Evolutionary conservation across 1,140 invertebrate genomes (phyloP).

Genomic region (Leptopilina boulardi): DNA sequence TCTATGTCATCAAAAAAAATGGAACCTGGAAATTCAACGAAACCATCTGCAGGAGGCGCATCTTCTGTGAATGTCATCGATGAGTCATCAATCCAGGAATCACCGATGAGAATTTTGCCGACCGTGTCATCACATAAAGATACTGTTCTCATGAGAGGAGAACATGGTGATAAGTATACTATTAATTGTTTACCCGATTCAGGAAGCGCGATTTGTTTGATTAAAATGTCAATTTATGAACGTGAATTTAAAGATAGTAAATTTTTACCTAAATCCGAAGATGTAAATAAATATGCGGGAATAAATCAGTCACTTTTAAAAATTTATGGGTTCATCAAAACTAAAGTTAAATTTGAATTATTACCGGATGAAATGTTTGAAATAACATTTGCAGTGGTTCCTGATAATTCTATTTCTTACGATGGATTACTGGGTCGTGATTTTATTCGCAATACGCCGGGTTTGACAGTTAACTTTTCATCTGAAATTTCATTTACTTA

Average conservation of each 20-base stretch:
- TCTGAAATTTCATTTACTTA: not conserved
- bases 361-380: not conserved
- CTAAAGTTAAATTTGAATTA: conserved; percentile 3
- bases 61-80: not conserved
- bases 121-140: not conserved
- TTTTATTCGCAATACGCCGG: not conserved
- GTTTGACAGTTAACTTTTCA: not conserved
- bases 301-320: not conserved
- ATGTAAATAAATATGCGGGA: not conserved
- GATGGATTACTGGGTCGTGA: not conserved
- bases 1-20: not conserved
- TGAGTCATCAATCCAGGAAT: not conserved
- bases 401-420: not conserved
- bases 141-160: not conserved
- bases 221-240: not conserved
- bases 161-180: not conserved
- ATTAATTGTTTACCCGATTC: not conserved
- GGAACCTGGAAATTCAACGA: not conserved
- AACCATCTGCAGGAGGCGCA: not conserved
- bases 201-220: not conserved
- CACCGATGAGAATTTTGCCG: no score
- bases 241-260: not conserved
- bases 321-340: not conserved
- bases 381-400: not conserved
- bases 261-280: not conserved